Percentiles rank a stretch among this genome's conserved stretches.
Conservation (phyloP, 2,113 vertebrate genomes). For the Sarotherodon lohbergeri region DNA sequence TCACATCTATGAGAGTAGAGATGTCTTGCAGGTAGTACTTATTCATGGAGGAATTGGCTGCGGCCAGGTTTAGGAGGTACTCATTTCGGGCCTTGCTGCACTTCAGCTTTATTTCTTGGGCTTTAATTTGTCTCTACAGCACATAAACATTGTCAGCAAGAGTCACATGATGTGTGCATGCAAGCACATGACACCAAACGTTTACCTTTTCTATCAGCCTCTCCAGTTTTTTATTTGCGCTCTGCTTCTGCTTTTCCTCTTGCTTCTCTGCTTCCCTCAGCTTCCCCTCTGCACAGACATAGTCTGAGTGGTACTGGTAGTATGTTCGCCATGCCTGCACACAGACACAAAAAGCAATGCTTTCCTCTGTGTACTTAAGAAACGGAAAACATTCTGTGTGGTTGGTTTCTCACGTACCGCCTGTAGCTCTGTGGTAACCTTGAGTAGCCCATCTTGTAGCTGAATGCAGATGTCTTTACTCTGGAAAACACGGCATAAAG, state of each 20-base stretch:
- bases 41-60: constrained; percentile 78
- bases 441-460: constrained; percentile 83
- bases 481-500: constrained; percentile 49
- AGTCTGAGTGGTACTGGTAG: constrained; percentile 77
- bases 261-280: constrained; percentile 82
- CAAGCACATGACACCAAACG: background rate
- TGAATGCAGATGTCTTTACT: constrained; percentile 81
- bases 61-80: constrained; percentile 82
- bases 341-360: background rate
- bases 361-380: background rate
- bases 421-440: constrained; percentile 82
- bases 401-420: constrained; percentile 69
- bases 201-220: constrained; percentile 83
- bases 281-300: constrained; percentile 78
- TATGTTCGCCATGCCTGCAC: constrained; percentile 83
- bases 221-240: constrained; percentile 79
- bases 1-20: constrained; percentile 81
- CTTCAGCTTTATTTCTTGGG: constrained; percentile 79
- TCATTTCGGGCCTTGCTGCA: constrained; percentile 85
- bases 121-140: constrained; percentile 79
- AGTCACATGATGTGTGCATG: background rate
- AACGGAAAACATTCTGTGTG: background rate
- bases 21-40: constrained; percentile 82
- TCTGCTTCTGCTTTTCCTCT: constrained; percentile 82
- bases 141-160: background rate